Base-by-base conservation (phyloP, 2,113 vertebrate genomes). In the Callopanchax toddi region DNA sequence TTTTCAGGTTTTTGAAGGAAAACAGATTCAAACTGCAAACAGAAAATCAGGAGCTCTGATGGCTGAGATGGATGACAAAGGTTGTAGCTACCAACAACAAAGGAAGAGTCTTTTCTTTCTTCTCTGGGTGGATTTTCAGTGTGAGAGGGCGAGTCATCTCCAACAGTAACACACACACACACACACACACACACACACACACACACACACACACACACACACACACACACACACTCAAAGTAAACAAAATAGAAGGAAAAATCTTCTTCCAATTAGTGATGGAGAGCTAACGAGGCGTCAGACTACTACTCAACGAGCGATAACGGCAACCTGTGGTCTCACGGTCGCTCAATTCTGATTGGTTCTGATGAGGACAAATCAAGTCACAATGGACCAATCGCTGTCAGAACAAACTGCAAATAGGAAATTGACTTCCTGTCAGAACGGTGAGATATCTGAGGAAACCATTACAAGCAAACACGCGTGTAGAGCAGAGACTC, bases 401-500 rank as follows among this genome's bases (percentile, higher is more conserved):
- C 76, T 51, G 60, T 64, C 78, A 79, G 70, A 79, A 83, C 70
- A 64, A 86, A 85, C 87, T 84, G 87, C 84, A 85, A 89, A 87
- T 84, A 84, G 81, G 68, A 85, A 83, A 86, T 84, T 83, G 84
- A 89, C 82, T 89, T 86, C 67, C 82, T 82, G 82, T 87, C 87
- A 72, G 49, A 72, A 62, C 1, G 12, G 64, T 71, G 77, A 83
- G 60, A 61, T 73, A 83, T 79, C 67, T 25, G 74, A 79, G 18
- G 67, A 68, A 67, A 71, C 67, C 32, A 48, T 23, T 26, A 60
- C 48, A 49, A 26, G 36, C 39, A 26, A 11, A 45, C 46, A 65
- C 9, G 21, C 13, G 34, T 18, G 10, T n/a, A 55, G 10, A 39
- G 36, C 54, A 23, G 21, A 40, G 22, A 2, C n/a, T 57, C 34